Evolutionary conservation across 64 coral and sea anemone species (phyloP), one percentile per base, ranked within the genome.

Genomic region (Dendronephthya gigantea): DNA sequence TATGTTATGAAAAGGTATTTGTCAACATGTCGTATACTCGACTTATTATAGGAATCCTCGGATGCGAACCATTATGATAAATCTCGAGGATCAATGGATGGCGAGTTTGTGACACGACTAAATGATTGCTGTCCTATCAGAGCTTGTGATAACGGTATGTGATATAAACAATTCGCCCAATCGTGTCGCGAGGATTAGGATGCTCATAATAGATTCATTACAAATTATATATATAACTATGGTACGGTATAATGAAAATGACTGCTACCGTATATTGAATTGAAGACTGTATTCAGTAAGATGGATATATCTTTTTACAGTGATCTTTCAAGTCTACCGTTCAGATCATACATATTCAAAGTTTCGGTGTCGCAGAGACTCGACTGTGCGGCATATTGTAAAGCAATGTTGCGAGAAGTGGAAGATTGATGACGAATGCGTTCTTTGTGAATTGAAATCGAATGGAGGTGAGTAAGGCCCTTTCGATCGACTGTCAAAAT

Each of bases 371-470:
- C 30, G 36, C 2, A 19, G 72, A 79, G 72, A 79, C 16, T 15
- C 72, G 15, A 79, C 72, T 34, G 72, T 79, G 30, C 72, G 72
- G 36, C 30, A 79, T 79, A 79, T 79, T 79, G 29, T 79, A 17
- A 79, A 79, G 17, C 72, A 79, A 10, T 79, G 72, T 39, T 79
- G 72, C 22, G 72, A 79, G 28, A 79, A 79, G 36, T 79, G 72
- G 72, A 79, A 33, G 16, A 79, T 79, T 33, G 72, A 79, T 14
- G 72, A 79, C 29, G 72, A 79, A 39, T 79, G 72, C 37, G 72
- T 79, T 36, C 72, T 79, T 35, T 79, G 72, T 79, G 72, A 79
- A 79, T 17, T 79, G 72, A 79, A 79, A 39, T 79, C 72, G 13
- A 79, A 79, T 19, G 72, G 72, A 79, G 72, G 72, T 79, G 11